Base-by-base conservation (phyloP, 2,113 vertebrate species). In the Tenebrosternarchus preto region DNA sequence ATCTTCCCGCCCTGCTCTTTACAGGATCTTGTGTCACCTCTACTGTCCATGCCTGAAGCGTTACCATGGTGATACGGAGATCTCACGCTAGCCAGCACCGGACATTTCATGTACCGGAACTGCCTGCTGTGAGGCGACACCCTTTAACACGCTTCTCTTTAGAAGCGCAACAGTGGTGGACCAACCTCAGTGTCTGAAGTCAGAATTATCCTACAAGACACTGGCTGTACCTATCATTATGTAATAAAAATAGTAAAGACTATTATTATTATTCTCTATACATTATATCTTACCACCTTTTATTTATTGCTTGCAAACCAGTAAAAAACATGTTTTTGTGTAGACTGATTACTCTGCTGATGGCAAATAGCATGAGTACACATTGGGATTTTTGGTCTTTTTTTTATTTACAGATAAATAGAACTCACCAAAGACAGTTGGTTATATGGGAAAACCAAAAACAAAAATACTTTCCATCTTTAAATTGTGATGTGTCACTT, bases 151-250 rank as follows among this genome's bases (percentile, higher is more conserved):
- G 81, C 81, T 83, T 84, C 84, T 88, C 80, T 84, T 77, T 85
- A 89, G 90, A 90, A 89, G 85, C 89, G 87, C 87, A 91, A 90
- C 89, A 90, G 91, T 91, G 86, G 88, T 85, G 88, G 90, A 87
- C 85, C 81, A 88, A 89, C 89, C 82, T 78, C 69, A 82, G 53
- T 76, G 59, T 76, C 79, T 78, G 60, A 86, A 85, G 91, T 85
- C 83, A 80, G 87, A 72, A 56, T 69, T 50, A 82, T 63, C 27
- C 66, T 59, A 76, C 60, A 59, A 67, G 76, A 82, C 73, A 78
- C 66, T 78, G 53, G 53, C 78, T 74, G 22, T 53, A 63, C 31
- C 25, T 8, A 46, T 4, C 59, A 72, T 59, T 63, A 31, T 69
- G 36, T 77, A 76, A 64, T 73, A 55, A 63, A 46, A 73, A 33